phyloP scores from a whole-genome alignment of 64 coral and sea anemone species.

The Catalaphyllia jardinei region DNA sequence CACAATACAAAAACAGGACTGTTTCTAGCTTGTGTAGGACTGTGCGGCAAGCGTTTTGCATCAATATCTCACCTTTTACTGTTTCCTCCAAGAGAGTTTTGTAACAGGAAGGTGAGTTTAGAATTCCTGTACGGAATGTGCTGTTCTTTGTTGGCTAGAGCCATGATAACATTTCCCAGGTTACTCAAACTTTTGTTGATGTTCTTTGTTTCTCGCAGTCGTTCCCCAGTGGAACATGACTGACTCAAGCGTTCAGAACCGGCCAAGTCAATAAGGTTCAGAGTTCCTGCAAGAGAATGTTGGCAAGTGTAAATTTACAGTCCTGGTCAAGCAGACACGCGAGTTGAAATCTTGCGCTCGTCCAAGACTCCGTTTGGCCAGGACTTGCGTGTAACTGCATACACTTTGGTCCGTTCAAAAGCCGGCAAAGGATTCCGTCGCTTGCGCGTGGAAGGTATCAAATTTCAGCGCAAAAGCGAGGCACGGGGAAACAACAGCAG shows the following conservation, averaged over 20 bases:
- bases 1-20: too few relatives aligned
- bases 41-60: neutral
- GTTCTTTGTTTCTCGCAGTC: slow-evolving; percentile 87
- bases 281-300: slow-evolving; percentile 66
- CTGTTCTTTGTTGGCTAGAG: slow-evolving; percentile 92
- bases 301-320: neutral
- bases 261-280: slow-evolving; percentile 90
- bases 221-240: slow-evolving; percentile 80
- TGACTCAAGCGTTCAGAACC: slow-evolving; percentile 87
- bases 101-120: slow-evolving; percentile 88
- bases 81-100: slow-evolving; percentile 94
- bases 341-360: too few relatives aligned
- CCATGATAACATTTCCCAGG: slow-evolving; percentile 92
- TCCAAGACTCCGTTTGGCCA: too few relatives aligned
- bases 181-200: slow-evolving; percentile 95
- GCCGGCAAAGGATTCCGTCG: too few relatives aligned
- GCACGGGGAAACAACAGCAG: neutral
- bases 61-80: slow-evolving; percentile 78
- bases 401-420: too few relatives aligned
- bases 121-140: slow-evolving; percentile 92
- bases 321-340: too few relatives aligned
- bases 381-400: too few relatives aligned
- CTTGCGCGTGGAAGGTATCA: too few relatives aligned
- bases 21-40: too few relatives aligned
- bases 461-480: too few relatives aligned